These are phyloP conservation scores for Notothenia rossii DNA, from an alignment of 2,113 vertebrate genomes.

Conservation along the genomic window DNA sequence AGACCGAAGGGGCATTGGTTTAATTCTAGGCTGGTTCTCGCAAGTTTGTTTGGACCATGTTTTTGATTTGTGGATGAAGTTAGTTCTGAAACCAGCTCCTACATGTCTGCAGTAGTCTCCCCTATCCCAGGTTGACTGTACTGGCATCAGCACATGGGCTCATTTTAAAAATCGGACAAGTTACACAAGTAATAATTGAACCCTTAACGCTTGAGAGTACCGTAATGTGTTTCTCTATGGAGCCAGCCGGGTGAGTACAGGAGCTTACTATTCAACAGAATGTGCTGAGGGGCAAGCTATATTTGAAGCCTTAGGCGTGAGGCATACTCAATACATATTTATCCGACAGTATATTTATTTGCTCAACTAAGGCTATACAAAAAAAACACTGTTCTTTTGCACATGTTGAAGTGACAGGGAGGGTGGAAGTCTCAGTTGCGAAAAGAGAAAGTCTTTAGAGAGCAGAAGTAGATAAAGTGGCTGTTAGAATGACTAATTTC, in stretches of 20 bases:
- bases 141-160: background rate
- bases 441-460: conserved; percentile 27
- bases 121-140: background rate
- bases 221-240: background rate
- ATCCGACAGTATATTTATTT: background rate
- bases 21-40: no score
- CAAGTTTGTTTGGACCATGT: no score
- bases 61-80: no score
- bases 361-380: background rate
- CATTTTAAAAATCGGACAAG: background rate
- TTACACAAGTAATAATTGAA: background rate
- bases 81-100: no score
- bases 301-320: background rate
- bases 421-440: background rate
- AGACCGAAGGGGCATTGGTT: no score
- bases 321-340: background rate
- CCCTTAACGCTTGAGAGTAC: background rate
- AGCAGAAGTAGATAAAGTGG: conserved; percentile 47
- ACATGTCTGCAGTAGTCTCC: no score
- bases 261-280: background rate
- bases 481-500: conserved; percentile 70
- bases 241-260: background rate
- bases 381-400: no score
- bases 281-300: background rate
- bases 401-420: background rate